A percentile compares a stretch with the other conserved stretches of the same genome.
These are phyloP conservation scores for Cervus canadensis DNA, from an alignment of 2,113 vertebrate genomes.

Conservation along the genomic window DNA sequence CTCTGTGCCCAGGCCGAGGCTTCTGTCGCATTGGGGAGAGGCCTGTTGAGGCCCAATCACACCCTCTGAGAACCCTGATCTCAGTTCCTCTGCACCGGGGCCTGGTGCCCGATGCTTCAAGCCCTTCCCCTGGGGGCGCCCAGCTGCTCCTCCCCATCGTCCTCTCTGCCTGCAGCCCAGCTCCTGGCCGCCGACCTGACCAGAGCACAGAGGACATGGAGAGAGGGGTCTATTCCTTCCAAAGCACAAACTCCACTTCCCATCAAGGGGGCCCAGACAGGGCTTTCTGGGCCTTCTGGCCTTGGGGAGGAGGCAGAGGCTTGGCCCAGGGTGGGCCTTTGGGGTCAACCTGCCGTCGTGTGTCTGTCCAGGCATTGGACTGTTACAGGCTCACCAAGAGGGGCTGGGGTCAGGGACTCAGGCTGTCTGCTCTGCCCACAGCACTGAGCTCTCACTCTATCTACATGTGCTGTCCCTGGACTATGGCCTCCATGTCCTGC, in stretches of 20 bases:
- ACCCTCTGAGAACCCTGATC: not conserved
- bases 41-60: not conserved
- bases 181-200: not conserved
- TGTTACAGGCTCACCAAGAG: not conserved
- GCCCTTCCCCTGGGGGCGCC: not conserved
- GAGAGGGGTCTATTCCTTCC: not conserved
- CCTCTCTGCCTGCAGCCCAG: not conserved
- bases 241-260: not conserved
- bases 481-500: too few species aligned
- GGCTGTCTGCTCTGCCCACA: not conserved
- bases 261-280: not conserved
- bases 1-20: not conserved
- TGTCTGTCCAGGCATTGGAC: not conserved
- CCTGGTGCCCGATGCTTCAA: not conserved
- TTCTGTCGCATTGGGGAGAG: fast-evolving
- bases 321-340: not conserved
- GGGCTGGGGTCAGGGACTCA: not conserved
- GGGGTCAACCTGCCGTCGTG: too few species aligned
- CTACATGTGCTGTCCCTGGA: not conserved
- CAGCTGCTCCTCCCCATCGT: not conserved
- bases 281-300: not conserved
- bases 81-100: not conserved
- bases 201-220: not conserved
- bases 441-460: not conserved
- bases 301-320: not conserved